phyloP scores from a whole-genome alignment of 2,797 vertebrate species.

The Sebastes aleutianus region DNA sequence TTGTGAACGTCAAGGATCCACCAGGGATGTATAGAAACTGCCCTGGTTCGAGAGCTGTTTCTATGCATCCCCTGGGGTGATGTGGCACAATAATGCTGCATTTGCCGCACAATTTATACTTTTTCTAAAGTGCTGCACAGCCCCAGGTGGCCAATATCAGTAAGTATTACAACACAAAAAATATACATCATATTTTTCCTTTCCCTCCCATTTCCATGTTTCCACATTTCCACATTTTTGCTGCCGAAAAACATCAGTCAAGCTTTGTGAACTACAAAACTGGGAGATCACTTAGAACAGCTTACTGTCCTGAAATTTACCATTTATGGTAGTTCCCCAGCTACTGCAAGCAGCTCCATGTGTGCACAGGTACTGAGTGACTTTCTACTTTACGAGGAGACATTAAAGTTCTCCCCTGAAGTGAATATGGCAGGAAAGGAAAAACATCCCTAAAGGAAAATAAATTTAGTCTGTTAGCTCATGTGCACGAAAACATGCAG shows the following conservation, averaged over 20 bases:
- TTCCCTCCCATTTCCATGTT: constrained; percentile 1
- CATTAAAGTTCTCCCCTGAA: constrained; percentile 52
- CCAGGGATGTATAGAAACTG: background rate
- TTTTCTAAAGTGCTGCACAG: background rate
- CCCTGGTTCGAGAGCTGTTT: background rate
- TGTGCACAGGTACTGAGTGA: constrained; percentile 63
- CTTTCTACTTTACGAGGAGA: constrained; percentile 62
- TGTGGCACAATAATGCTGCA: background rate
- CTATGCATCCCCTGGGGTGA: background rate
- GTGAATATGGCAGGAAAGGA: constrained; percentile 45
- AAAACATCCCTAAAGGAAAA: constrained; percentile 36
- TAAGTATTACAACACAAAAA: background rate
- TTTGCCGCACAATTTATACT: background rate
- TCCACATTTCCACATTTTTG: background rate
- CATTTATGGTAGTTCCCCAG: constrained; percentile 67
- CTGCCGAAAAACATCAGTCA: constrained; percentile 37
- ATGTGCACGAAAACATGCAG: background rate
- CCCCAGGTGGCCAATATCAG: background rate
- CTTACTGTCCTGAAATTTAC: constrained; percentile 56
- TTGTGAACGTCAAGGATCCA: constrained; percentile 1
- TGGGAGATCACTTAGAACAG: constrained; percentile 38
- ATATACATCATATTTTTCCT: background rate
- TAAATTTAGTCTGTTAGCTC: background rate
- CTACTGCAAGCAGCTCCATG: constrained; percentile 46
- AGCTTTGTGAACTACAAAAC: constrained; percentile 24